Base-by-base conservation (phyloP, 2,888 invertebrate genomes). In the Steinernema hermaphroditum region DNA sequence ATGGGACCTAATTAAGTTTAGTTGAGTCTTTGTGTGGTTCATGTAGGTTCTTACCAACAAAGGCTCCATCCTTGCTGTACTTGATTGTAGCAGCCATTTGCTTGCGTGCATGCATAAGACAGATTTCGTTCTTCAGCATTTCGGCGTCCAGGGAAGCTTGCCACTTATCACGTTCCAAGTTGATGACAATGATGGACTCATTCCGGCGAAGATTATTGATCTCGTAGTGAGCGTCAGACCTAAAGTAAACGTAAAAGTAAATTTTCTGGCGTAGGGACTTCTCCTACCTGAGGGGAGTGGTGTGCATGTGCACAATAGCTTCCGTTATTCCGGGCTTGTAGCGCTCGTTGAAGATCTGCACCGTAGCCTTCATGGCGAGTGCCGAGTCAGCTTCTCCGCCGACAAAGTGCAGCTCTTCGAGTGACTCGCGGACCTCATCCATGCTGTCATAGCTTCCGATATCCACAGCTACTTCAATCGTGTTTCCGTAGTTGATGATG, bases 401-500 rank as follows among this genome's bases (percentile, higher is more conserved):
- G 8, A 82, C 74, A 41, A 80, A 81, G 32, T 82, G 76, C 49
- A 83, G 79, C 44, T 83, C 82, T 72, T 82, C 77, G 4, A 81
- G 75, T 2, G 80, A 78, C 16, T 78, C 74, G 29, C 77, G 73
- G 6, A 83, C 73, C 24, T 83, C 83, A 12, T 79, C 75, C 43
- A 73, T 69, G 24, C 73, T 71, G n/a, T 70, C 72, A 69, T 83
- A 82, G 16, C 72, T 72, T 69, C 80, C 83, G 50, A 83, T 75
- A 70, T 82, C 83, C 2, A 80, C 72, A 2, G 81, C 80, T 4
- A 83, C 81, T 72, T 83, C 83, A 0, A 80, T 80, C 1, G 81
- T 81, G n/a, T 77, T 77, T 43, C 82, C 81, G 54, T 83, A 83
- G 71, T 82, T 82, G 12, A 82, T 70, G 29, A 81, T 80, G 49